phyloP scores from a whole-genome alignment of 2,113 vertebrate species.

The Plecturocebus donacophilus region DNA sequence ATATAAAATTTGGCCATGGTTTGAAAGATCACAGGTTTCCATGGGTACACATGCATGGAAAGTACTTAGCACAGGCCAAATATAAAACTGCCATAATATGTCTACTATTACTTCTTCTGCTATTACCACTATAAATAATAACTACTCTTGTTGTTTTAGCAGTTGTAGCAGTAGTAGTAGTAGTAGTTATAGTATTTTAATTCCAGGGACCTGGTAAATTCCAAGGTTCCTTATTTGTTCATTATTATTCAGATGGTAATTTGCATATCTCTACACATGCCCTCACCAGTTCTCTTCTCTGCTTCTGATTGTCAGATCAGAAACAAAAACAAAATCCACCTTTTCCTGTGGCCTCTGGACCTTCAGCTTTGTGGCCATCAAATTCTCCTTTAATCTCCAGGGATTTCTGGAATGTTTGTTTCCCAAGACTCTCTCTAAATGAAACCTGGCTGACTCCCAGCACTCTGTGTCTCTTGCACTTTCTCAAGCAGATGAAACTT shows the following conservation, averaged over 20 bases:
- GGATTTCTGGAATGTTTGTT: conserved; percentile 31
- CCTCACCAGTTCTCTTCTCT: neutral
- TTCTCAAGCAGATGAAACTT: conserved; percentile 7
- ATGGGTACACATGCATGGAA: neutral
- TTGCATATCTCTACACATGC: neutral
- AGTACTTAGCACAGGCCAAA: neutral
- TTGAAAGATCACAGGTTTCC: neutral
- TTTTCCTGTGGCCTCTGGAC: neutral
- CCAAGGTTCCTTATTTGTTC: neutral
- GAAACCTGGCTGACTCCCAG: neutral
- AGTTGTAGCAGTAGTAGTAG: neutral
- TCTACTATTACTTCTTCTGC: neutral
- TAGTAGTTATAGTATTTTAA: neutral
- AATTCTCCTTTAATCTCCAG: neutral
- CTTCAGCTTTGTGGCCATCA: neutral
- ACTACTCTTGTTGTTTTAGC: neutral
- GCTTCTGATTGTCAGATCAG: neutral
- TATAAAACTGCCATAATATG: neutral
- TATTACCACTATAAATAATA: neutral
- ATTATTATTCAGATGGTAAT: neutral
- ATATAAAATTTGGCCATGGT: neutral
- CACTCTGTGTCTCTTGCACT: neutral
- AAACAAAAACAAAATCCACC: neutral
- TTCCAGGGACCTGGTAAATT: neutral
- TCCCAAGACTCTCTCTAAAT: conserved; percentile 8